Evolutionary conservation across 2,797 vertebrate species (phyloP).

Genomic region (Enteromius anoplus): DNA sequence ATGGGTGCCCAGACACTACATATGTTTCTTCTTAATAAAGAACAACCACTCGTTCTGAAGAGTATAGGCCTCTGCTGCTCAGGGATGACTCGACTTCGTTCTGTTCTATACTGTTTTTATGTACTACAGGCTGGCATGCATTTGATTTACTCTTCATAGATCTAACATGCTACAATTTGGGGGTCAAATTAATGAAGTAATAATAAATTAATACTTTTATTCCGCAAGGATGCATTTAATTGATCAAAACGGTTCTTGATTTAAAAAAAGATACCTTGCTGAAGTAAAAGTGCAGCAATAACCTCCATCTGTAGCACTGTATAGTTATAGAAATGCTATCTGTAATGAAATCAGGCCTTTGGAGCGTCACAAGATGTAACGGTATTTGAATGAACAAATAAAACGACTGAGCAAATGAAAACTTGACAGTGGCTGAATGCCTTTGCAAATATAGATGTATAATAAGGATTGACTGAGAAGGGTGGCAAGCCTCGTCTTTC

Average conservation of each 20-base stretch:
- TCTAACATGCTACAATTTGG: not conserved
- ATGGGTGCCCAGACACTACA: constrained; percentile 77
- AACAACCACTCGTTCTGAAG: constrained; percentile 65
- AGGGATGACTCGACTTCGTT: constrained; percentile 33
- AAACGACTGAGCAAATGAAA: constrained; percentile 28
- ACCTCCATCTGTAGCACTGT: constrained; percentile 1
- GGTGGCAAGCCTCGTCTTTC: not conserved
- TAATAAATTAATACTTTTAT: not conserved
- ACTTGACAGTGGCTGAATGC: constrained; percentile 31
- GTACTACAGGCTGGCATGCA: not conserved
- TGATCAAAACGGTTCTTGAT: not conserved
- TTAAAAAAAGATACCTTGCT: not conserved
- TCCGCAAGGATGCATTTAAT: not conserved
- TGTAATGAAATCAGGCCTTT: constrained; percentile 27
- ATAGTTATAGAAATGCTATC: constrained; percentile 8
- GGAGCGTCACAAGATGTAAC: constrained; percentile 12
- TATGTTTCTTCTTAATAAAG: constrained; percentile 81
- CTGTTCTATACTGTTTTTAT: constrained; percentile 1
- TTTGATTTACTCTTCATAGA: not conserved
- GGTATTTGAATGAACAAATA: constrained; percentile 41
- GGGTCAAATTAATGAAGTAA: not conserved
- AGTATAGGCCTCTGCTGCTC: constrained; percentile 63
- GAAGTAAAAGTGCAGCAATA: constrained; percentile 1
- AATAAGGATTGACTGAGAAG: constrained; percentile 32
- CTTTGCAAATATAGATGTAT: constrained; percentile 39